Evolutionary conservation across 2,888 invertebrate species (phyloP).

Genomic region (Homarus gammarus): DNA sequence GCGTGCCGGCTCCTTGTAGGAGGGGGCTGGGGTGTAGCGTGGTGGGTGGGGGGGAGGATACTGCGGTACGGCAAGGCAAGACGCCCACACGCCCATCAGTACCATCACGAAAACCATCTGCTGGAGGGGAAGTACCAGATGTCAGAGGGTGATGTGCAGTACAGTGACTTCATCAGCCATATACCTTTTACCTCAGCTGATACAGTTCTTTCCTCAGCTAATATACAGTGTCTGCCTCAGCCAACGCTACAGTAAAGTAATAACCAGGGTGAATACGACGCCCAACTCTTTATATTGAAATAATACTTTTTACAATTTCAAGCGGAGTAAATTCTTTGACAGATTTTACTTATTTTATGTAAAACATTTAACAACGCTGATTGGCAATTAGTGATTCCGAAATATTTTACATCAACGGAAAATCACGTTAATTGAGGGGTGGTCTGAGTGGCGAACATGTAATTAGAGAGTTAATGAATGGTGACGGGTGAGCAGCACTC

Average conservation of each 20-base stretch:
- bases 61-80: constrained; percentile 10
- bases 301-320: too few relatives aligned
- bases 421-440: not conserved
- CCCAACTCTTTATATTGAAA: too few relatives aligned
- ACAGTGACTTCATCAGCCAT: too few relatives aligned
- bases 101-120: not conserved
- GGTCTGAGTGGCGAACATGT: not conserved
- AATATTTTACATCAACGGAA: not conserved
- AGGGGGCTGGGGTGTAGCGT: constrained; percentile 15
- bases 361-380: not conserved
- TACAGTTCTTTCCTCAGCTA: too few relatives aligned
- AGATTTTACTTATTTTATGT: too few relatives aligned
- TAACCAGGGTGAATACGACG: too few relatives aligned
- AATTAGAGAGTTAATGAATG: not conserved
- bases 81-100: not conserved
- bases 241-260: too few relatives aligned
- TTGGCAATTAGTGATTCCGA: not conserved
- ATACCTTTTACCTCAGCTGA: too few relatives aligned
- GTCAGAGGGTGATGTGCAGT: too few relatives aligned
- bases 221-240: too few relatives aligned
- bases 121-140: not conserved
- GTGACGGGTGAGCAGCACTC: not conserved
- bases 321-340: too few relatives aligned
- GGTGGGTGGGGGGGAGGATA: constrained; percentile 19
- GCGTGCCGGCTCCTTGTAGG: constrained; percentile 86